Evolutionary conservation across 1,140 invertebrate species (phyloP), one percentile per base, ranked within the genome.

Genomic region (Atta colombica): DNA sequence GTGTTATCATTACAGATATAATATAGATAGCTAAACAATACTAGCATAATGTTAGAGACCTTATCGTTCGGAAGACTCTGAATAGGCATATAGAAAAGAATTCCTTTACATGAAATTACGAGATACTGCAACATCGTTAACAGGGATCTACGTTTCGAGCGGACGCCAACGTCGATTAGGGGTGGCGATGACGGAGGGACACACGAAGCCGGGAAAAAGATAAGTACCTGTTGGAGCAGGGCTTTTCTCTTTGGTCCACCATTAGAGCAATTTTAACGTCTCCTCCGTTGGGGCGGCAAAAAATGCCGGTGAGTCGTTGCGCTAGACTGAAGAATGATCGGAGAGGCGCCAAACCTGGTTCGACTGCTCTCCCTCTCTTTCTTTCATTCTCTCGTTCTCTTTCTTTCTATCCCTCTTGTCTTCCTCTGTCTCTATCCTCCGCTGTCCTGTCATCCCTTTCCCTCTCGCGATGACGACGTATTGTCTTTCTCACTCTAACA

Each of bases 311-410:
- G 91, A 93, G 94, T 94, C 91, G 93, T 94, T 94, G 93, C 91
- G 92, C 94, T 94, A 94, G 94, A 94, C 94, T 94, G 94, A 94
- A 94, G 94, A 94, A 94, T 94, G 94, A 94, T 94, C 94, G 92
- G 87, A 92, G 91, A 94, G 94, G 94, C 94, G 94, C 94, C 94
- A 91, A 93, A 85, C 88, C 80, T 84, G 80, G 55, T 84, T 74
- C 80, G 80, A 75, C 69, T 82, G 82, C 91, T 91, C 75, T 87
- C 60, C 60, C 81, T 89, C 85, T 75, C 55, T 53, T 61, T 39
- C 35, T 58, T 5, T 51, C 69, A 31, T 16, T 87, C 75, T 45
- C 10, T 45, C 8, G 39, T 45, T 45, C 39, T 45, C 39, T 45
- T 45, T 45, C 39, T 45, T 45, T 45, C 39, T 10, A 78, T 88